These are phyloP conservation scores for Propithecus perrieri DNA, from an alignment of 2,797 vertebrate species.

Conservation along the genomic window DNA sequence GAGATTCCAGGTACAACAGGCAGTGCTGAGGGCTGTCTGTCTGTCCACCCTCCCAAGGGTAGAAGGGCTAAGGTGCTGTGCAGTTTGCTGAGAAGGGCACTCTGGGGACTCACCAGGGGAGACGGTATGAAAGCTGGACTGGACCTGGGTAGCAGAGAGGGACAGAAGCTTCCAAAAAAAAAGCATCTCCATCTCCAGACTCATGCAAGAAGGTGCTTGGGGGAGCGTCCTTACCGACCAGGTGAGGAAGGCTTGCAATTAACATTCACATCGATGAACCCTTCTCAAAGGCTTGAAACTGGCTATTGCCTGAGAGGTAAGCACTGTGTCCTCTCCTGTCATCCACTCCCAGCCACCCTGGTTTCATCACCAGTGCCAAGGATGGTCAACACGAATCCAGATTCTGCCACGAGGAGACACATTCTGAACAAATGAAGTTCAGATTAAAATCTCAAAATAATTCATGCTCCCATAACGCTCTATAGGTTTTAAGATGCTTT, in stretches of 20 bases:
- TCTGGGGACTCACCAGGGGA: not conserved
- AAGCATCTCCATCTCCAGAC: not conserved
- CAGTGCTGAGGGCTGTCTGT: not conserved
- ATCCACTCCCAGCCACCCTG: no score
- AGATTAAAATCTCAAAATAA: not conserved
- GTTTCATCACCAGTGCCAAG: not conserved
- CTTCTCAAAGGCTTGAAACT: not conserved
- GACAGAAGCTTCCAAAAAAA: not conserved
- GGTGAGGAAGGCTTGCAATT: not conserved
- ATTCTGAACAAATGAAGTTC: not conserved
- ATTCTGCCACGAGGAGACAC: not conserved
- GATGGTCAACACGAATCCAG: not conserved
- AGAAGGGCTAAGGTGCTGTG: not conserved
- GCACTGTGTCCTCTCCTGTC: rapidly evolving
- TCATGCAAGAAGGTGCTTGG: not conserved
- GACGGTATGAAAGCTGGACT: not conserved
- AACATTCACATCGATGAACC: not conserved
- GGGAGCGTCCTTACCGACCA: not conserved
- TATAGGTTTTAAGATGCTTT: not conserved
- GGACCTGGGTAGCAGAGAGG: not conserved
- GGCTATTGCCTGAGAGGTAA: not conserved
- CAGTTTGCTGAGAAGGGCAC: not conserved
- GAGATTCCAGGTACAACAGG: not conserved
- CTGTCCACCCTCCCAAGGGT: not conserved
- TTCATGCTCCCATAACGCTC: not conserved